Evolutionary conservation across 2,113 vertebrate species (phyloP).

Genomic region (Eublepharis macularius): DNA sequence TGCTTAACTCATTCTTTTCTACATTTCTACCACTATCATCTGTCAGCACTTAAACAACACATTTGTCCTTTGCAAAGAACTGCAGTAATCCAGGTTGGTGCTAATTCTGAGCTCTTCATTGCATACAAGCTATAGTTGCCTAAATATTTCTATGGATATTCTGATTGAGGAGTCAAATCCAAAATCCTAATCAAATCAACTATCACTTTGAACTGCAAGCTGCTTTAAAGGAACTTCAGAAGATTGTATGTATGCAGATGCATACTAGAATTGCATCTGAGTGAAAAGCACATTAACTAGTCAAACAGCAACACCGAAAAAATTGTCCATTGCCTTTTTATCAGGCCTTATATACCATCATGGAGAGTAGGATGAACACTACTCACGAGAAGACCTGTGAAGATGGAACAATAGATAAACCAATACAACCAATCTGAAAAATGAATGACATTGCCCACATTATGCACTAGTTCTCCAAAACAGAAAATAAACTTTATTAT

Average conservation of each 20-base stretch:
- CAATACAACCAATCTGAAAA: constrained; percentile 33
- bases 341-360: background rate
- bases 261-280: background rate
- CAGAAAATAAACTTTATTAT: background rate
- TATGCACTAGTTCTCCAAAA: background rate
- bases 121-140: background rate
- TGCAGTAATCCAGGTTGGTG: background rate
- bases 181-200: background rate
- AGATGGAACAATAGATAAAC: constrained; percentile 7
- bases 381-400: background rate
- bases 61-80: background rate
- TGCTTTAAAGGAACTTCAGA: constrained; percentile 14
- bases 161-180: background rate
- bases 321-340: constrained; percentile 26
- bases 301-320: constrained; percentile 14
- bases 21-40: background rate
- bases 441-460: background rate
- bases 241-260: background rate
- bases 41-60: background rate
- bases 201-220: constrained; percentile 12
- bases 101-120: background rate
- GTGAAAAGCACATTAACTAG: constrained; percentile 7
- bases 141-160: background rate
- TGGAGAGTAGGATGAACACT: background rate
- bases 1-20: background rate